Percentiles rank a stretch among this genome's conserved stretches.
Evolutionary conservation across 2,113 vertebrate genomes (phyloP).

Genomic region (Casuarius casuarius): DNA sequence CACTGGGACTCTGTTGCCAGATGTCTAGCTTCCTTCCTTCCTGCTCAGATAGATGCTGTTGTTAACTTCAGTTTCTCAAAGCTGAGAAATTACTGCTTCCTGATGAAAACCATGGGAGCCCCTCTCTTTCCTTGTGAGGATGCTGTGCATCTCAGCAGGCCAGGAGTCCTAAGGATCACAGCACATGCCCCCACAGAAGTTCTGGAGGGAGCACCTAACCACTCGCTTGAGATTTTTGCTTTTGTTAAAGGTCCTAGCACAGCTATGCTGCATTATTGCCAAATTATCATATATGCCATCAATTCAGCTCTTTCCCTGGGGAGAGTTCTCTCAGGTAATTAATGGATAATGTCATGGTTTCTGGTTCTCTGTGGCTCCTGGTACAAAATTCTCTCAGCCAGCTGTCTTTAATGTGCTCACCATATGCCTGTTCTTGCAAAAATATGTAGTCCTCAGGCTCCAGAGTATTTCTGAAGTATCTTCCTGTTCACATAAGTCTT

Average conservation of each 20-base stretch:
- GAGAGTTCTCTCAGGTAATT: not conserved
- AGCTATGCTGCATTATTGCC: not conserved
- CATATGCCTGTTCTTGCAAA: not conserved
- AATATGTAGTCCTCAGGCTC: not conserved
- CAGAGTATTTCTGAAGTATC: not conserved
- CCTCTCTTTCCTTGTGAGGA: not conserved
- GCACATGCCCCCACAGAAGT: fast-evolving
- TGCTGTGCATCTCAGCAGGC: not conserved
- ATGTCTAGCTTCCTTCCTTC: not conserved
- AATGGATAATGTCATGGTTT: not conserved
- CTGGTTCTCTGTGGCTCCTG: not conserved
- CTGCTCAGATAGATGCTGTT: not conserved
- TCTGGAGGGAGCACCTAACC: not conserved
- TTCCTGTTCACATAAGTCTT: not conserved
- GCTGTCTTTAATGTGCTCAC: not conserved
- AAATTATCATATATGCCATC: fast-evolving
- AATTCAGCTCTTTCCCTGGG: not conserved
- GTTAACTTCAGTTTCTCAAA: not conserved
- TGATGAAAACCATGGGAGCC: not conserved
- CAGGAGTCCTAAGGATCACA: not conserved
- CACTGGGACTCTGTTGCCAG: not conserved
- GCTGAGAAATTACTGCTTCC: not conserved
- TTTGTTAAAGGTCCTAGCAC: not conserved
- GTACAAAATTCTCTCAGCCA: not conserved
- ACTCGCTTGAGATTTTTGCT: not conserved